Evolutionary conservation across 2,113 vertebrate genomes (phyloP).

Genomic region (Lasiurus borealis): DNA sequence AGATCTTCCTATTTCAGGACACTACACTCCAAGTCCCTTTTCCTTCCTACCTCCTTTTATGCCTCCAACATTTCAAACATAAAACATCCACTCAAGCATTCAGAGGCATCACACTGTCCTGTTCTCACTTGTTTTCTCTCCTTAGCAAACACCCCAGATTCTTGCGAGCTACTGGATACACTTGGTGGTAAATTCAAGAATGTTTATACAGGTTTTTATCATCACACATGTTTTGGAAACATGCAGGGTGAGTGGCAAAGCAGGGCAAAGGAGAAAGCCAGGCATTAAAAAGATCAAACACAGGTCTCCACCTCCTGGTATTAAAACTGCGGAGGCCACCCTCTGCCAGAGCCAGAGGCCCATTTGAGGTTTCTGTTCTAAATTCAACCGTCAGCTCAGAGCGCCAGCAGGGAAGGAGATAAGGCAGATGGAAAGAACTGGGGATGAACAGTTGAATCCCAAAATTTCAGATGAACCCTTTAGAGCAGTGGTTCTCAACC

Average conservation of each 20-base stretch:
- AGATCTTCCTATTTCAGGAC: background rate
- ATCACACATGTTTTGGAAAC: slow-evolving; percentile 70
- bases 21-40: background rate
- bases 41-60: background rate
- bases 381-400: slow-evolving; percentile 15
- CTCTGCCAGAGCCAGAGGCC: background rate
- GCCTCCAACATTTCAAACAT: background rate
- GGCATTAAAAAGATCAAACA: slow-evolving; percentile 53
- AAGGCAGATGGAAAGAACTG: slow-evolving; percentile 27
- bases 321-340: background rate
- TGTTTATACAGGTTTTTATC: slow-evolving; percentile 76
- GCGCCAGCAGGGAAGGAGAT: slow-evolving; percentile 12
- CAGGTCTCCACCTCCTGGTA: background rate
- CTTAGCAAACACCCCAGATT: slow-evolving; percentile 6
- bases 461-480: slow-evolving; percentile 23
- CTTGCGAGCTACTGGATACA: slow-evolving; percentile 57
- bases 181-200: slow-evolving; percentile 59
- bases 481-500: no score
- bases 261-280: slow-evolving; percentile 54
- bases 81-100: background rate
- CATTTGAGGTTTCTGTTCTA: background rate
- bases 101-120: background rate
- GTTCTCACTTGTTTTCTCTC: background rate
- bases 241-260: slow-evolving; percentile 22
- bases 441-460: background rate